phyloP scores from a whole-genome alignment of 1,140 invertebrate species.

The Euwallacea fornicatus region DNA sequence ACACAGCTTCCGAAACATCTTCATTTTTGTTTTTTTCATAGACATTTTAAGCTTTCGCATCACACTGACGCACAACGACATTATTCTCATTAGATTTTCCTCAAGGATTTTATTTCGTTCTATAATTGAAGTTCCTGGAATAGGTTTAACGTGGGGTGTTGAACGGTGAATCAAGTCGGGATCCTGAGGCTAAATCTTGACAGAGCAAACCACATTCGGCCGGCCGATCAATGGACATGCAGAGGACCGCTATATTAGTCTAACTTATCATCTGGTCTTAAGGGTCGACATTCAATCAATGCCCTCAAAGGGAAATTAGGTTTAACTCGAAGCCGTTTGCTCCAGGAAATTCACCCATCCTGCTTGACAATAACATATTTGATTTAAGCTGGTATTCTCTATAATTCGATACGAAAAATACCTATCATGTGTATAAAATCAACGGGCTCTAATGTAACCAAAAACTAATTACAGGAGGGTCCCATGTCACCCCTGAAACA shows the following conservation, averaged over 20 bases:
- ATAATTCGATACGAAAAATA: too few species aligned
- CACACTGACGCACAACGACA: too few species aligned
- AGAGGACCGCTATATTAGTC: slow-evolving; percentile 41
- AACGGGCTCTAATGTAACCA: slow-evolving; percentile 6
- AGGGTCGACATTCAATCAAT: slow-evolving; percentile 41
- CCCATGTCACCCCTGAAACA: slow-evolving; percentile 9
- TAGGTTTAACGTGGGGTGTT: background rate
- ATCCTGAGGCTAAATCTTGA: slow-evolving; percentile 40
- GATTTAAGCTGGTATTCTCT: background rate
- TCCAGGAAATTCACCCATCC: slow-evolving; percentile 29
- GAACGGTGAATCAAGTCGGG: slow-evolving; percentile 42
- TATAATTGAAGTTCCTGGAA: too few species aligned
- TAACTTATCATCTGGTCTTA: slow-evolving; percentile 42
- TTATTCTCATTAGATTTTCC: too few species aligned
- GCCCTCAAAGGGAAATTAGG: slow-evolving; percentile 44
- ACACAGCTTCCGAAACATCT: too few species aligned
- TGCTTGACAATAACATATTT: slow-evolving; percentile 32
- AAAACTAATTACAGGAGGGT: slow-evolving; percentile 16
- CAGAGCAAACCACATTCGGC: slow-evolving; percentile 40
- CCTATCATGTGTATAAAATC: background rate
- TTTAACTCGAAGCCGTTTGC: slow-evolving; percentile 32
- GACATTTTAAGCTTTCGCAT: too few species aligned
- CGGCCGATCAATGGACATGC: slow-evolving; percentile 22
- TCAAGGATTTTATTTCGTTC: too few species aligned
- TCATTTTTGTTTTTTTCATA: too few species aligned